These are phyloP conservation scores for Paedocypris micromegethes DNA, from an alignment of 2,797 vertebrate genomes.

Conservation along the genomic window DNA sequence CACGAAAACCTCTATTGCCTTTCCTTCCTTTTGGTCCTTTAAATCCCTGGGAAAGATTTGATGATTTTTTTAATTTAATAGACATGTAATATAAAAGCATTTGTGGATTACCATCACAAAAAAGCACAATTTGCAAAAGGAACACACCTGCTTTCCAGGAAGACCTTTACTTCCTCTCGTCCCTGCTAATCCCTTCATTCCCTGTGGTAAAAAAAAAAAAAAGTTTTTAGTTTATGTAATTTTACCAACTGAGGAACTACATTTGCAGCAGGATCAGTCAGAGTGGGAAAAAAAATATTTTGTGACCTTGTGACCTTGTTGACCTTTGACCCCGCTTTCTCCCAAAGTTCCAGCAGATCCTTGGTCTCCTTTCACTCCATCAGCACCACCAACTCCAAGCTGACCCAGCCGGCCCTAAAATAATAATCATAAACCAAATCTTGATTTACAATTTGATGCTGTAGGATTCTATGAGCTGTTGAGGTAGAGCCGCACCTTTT, in stretches of 20 bases:
- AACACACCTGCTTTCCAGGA: slow-evolving; percentile 61
- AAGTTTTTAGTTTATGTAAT: background rate
- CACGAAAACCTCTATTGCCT: slow-evolving; percentile 58
- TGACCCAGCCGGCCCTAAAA: slow-evolving; percentile 50
- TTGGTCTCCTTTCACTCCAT: slow-evolving; percentile 55
- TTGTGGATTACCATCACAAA: background rate
- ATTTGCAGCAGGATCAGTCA: background rate
- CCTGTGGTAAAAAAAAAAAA: slow-evolving; percentile 55
- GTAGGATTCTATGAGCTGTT: no score
- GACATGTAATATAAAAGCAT: background rate
- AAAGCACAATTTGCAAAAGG: background rate
- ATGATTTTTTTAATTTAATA: background rate
- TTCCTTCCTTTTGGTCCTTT: slow-evolving; percentile 54
- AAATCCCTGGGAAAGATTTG: slow-evolving; percentile 56
- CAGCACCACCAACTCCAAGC: slow-evolving; percentile 52
- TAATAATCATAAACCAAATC: background rate
- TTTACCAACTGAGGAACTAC: no score
- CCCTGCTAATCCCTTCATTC: slow-evolving; percentile 49
- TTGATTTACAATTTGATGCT: background rate
- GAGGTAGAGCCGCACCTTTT: slow-evolving; percentile 49
- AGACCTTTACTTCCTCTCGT: slow-evolving; percentile 59
- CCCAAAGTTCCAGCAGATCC: slow-evolving; percentile 62
- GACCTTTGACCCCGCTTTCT: slow-evolving; percentile 57
- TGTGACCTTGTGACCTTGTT: slow-evolving; percentile 59
- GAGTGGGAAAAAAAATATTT: background rate